phyloP scores from a whole-genome alignment of 1,140 invertebrate species.

The Macrobrachium rosenbergii region DNA sequence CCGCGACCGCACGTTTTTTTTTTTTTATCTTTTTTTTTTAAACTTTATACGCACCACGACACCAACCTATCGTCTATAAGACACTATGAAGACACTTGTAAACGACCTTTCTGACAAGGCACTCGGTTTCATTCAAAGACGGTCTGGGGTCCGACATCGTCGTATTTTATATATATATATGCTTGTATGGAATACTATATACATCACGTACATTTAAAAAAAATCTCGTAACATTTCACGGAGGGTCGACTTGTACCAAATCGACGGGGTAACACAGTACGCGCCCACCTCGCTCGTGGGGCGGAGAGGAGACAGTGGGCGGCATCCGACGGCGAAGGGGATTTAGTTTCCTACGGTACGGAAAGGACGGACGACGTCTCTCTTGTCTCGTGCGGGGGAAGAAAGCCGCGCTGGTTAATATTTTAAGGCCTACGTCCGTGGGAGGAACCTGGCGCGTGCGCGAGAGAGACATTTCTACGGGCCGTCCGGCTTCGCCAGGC shows the following conservation, averaged over 20 bases:
- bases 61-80: conserved; percentile 52
- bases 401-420: no score
- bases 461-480: not conserved
- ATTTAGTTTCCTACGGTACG: not conserved
- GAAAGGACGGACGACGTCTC: no score
- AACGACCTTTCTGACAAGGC: conserved; percentile 53
- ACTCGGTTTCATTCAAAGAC: conserved; percentile 47
- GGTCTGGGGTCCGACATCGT: conserved; percentile 41
- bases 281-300: conserved; percentile 20
- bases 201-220: conserved; percentile 52
- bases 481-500: not conserved
- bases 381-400: no score
- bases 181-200: conserved; percentile 43
- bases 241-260: conserved; percentile 30
- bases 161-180: no score
- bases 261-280: conserved; percentile 40
- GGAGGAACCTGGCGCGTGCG: no score
- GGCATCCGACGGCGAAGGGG: not conserved
- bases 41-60: conserved; percentile 32
- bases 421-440: no score
- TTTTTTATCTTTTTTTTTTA: no score
- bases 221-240: no score
- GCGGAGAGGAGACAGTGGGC: conserved; percentile 14
- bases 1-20: not conserved
- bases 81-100: conserved; percentile 55